A percentile compares a stretch with the other conserved stretches of the same genome.
Conservation (phyloP, 2,888 invertebrate genomes). For the Nymphalis c-album region DNA sequence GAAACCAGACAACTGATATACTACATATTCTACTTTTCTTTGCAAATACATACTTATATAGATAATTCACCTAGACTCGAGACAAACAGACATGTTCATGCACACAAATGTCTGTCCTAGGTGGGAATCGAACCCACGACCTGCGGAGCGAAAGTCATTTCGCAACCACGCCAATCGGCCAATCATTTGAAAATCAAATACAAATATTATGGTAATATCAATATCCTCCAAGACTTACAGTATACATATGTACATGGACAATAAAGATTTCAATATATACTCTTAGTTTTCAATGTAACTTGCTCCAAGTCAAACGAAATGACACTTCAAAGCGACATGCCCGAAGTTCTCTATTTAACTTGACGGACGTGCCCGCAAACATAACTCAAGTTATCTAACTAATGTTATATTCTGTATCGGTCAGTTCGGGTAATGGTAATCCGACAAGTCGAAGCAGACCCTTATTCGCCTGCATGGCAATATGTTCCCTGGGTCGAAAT, state of each 20-base stretch:
- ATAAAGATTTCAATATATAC: not conserved
- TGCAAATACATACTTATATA: too few species aligned
- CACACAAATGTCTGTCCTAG: too few species aligned
- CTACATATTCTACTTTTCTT: too few species aligned
- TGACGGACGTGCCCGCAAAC: slow-evolving; percentile 20
- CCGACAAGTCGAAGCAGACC: slow-evolving; percentile 23
- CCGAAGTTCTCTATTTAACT: slow-evolving; percentile 18
- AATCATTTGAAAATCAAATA: too few species aligned
- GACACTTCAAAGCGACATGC: not conserved
- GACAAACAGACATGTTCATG: too few species aligned
- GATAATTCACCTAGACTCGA: too few species aligned
- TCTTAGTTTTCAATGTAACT: not conserved
- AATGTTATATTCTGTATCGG: slow-evolving; percentile 30
- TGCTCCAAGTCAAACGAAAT: not conserved
- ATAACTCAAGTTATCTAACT: slow-evolving; percentile 14
- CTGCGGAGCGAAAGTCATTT: too few species aligned
- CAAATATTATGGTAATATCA: too few species aligned
- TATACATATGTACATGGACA: not conserved
- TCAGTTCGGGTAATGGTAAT: slow-evolving; percentile 28
- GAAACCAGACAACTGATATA: too few species aligned
- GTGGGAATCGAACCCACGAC: too few species aligned
- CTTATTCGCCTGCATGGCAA: slow-evolving; percentile 10
- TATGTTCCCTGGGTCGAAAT: slow-evolving; percentile 8
- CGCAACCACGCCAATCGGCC: too few species aligned
- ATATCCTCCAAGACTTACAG: not conserved